Evolutionary conservation across 2,113 vertebrate species (phyloP), one percentile per base, ranked within the genome.

Genomic region (Ceyx margarethae): DNA sequence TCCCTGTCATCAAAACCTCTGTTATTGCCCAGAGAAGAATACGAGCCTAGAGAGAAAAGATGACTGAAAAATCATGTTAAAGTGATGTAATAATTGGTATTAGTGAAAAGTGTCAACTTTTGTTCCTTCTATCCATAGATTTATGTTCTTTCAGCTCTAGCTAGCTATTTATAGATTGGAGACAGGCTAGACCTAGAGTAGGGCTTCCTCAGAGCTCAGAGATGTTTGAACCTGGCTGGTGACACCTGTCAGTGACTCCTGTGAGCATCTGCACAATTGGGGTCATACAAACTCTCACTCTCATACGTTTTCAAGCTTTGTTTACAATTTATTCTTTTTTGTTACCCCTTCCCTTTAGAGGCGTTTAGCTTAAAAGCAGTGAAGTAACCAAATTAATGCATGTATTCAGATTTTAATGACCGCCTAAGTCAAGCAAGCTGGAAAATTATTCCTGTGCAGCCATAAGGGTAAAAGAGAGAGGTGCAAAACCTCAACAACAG

Each of bases 351-450:
- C 84, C 48, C 54, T 95, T 88, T 85, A 15, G 74, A 90, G 57
- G 37, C n/a, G 43, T 92, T 94, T 79, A 42, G 10, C 61, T 91
- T 82, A 90, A 87, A 90, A 94, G 54, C 43, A 26, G n/a, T 42
- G 37, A 23, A 75, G 29, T 28, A 89, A 81, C 68, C 48, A 92
- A 94, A 93, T 90, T 87, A 96, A 87, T 66, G 74, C 64, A 82
- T 67, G 50, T 77, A 83, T 78, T 95, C 87, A 89, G 53, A 93
- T 95, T 96, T 92, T 96, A 95, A 96, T 96, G 93, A 81, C 68
- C 4, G 20, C 8, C 76, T 71, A 89, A 89, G 73, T 64, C 85
- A 93, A 94, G 84, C 58, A 95, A 76, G 90, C 86, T 57, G 85
- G 87, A 91, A 95, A 96, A 94, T 85, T 65, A 67, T 95, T 88